Evolutionary conservation across 2,113 vertebrate genomes (phyloP).

Genomic region (Dolichallabes microphthalmus): DNA sequence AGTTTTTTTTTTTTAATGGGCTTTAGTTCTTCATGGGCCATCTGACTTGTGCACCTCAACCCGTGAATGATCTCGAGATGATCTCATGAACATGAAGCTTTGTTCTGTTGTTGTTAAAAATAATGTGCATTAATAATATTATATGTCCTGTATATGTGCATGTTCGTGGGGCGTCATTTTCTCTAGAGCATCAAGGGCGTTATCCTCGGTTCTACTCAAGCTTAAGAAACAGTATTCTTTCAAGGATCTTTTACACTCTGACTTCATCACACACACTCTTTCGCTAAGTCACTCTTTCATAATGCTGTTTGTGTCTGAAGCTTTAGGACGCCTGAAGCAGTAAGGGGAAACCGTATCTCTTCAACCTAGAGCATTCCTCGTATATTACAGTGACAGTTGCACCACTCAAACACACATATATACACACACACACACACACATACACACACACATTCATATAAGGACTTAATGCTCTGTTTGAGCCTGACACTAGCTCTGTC

Average conservation of each 20-base stretch:
- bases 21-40: background rate
- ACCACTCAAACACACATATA: conserved; percentile 24
- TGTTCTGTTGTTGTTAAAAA: background rate
- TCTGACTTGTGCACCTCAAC: background rate
- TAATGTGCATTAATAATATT: conserved; percentile 38
- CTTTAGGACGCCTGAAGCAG: conserved; percentile 51
- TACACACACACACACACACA: conserved; percentile 27
- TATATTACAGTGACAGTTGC: conserved; percentile 58
- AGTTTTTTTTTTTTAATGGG: no score
- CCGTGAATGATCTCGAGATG: background rate
- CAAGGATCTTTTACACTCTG: conserved; percentile 4
- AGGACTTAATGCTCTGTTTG: conserved; percentile 20
- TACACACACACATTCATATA: conserved; percentile 19
- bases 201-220: conserved; percentile 37
- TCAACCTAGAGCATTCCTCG: conserved; percentile 52
- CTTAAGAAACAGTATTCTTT: conserved; percentile 39
- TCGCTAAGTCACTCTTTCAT: conserved; percentile 4
- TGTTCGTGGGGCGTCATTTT: conserved; percentile 17
- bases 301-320: conserved; percentile 37
- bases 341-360: conserved; percentile 53
- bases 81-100: background rate
- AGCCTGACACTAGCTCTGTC: conserved; percentile 4
- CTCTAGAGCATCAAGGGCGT: conserved; percentile 25
- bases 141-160: conserved; percentile 8
- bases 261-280: conserved; percentile 9